Evolutionary conservation across 2,888 invertebrate genomes (phyloP).

Genomic region (Trichogramma dendrolimi): DNA sequence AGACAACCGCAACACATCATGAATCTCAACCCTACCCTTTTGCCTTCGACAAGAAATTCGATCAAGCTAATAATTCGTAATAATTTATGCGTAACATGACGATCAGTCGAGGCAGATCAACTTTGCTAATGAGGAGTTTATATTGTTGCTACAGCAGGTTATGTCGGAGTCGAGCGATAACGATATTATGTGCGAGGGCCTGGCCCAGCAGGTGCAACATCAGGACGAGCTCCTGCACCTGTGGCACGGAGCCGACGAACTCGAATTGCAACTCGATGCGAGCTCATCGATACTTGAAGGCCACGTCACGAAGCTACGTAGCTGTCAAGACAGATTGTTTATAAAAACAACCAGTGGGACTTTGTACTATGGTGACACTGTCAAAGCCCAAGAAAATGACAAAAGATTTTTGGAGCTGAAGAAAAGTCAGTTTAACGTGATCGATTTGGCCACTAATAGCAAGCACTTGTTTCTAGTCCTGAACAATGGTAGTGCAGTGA

Average conservation of each 20-base stretch:
- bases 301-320: conserved; percentile 51
- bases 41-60: no score
- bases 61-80: no score
- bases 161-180: conserved; percentile 26
- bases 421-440: conserved; percentile 56
- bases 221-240: conserved; percentile 44
- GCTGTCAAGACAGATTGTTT: conserved; percentile 53
- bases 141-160: not conserved
- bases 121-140: no score
- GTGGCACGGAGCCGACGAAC: conserved; percentile 46
- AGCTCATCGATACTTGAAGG: conserved; percentile 32
- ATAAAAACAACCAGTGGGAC: conserved; percentile 50
- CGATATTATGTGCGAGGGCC: conserved; percentile 16
- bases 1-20: no score
- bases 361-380: conserved; percentile 52
- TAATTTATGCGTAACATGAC: no score
- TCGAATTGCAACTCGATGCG: conserved; percentile 39
- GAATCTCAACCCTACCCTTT: no score
- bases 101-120: no score
- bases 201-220: conserved; percentile 20
- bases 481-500: conserved; percentile 60
- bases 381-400: conserved; percentile 43
- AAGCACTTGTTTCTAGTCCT: conserved; percentile 61
- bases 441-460: conserved; percentile 63
- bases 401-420: conserved; percentile 48